phyloP scores from a whole-genome alignment of 1,140 invertebrate species.

The Lepidurus arcticus region DNA sequence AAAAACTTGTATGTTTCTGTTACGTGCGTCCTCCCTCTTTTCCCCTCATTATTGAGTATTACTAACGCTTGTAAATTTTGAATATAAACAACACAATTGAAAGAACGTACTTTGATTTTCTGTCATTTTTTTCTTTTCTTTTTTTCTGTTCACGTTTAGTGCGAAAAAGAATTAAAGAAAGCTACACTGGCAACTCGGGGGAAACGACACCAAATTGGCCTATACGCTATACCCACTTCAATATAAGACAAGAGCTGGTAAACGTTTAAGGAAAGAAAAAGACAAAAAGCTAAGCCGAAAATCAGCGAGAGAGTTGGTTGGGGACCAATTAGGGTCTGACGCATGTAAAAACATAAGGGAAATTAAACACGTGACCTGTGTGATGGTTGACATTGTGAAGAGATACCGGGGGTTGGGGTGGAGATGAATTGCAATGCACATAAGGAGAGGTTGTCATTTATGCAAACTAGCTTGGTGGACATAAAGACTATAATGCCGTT shows the following conservation, averaged over 20 bases:
- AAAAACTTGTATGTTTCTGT: not conserved
- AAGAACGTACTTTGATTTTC: not conserved
- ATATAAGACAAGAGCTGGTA: not conserved
- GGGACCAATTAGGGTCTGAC: not conserved
- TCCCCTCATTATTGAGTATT: not conserved
- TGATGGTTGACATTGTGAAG: not conserved
- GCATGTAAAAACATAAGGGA: constrained; percentile 24
- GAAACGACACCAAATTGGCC: not conserved
- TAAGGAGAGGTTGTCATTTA: not conserved
- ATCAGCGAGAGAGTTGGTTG: not conserved
- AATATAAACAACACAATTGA: not conserved
- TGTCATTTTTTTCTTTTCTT: not conserved
- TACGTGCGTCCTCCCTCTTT: not conserved
- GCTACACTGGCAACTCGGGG: not conserved
- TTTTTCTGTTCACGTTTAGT: not conserved
- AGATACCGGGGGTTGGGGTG: not conserved
- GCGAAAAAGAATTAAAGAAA: constrained; percentile 4
- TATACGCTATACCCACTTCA: not conserved
- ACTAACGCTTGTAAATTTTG: not conserved
- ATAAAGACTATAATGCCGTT: not conserved
- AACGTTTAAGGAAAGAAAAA: not conserved
- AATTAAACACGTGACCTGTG: not conserved
- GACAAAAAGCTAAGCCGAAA: not conserved
- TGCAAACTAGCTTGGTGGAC: not conserved
- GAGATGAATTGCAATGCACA: not conserved